phyloP scores from a whole-genome alignment of 2,113 vertebrate genomes.

The Erythrolamprus reginae region DNA sequence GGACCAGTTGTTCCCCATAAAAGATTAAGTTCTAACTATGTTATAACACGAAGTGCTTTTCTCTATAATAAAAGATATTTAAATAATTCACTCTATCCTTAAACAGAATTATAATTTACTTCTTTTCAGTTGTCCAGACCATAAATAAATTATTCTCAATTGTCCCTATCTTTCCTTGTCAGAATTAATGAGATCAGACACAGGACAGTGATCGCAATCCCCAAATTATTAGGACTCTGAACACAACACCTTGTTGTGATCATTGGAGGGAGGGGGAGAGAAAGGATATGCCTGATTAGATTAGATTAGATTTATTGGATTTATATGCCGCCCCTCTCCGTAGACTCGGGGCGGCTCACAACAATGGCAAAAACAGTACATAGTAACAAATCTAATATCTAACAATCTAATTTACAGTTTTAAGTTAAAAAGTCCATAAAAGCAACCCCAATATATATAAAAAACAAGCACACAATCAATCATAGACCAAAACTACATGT shows the following conservation, averaged over 20 bases:
- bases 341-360: too few species aligned
- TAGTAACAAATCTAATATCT: too few species aligned
- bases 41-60: slow-evolving; percentile 73
- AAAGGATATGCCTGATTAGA: slow-evolving; percentile 43
- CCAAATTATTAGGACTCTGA: slow-evolving; percentile 73
- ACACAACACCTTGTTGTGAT: slow-evolving; percentile 82
- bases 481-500: too few species aligned
- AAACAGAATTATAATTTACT: not conserved
- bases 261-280: not conserved
- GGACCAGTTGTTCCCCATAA: slow-evolving; percentile 65
- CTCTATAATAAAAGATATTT: slow-evolving; percentile 81
- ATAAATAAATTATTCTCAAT: slow-evolving; percentile 92
- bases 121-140: slow-evolving; percentile 81
- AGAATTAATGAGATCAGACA: slow-evolving; percentile 99
- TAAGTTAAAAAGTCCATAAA: too few species aligned
- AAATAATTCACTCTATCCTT: slow-evolving; percentile 77
- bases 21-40: slow-evolving; percentile 75
- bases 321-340: too few species aligned
- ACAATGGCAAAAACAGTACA: too few species aligned
- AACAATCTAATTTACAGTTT: too few species aligned
- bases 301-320: too few species aligned
- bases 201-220: slow-evolving; percentile 88
- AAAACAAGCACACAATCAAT: too few species aligned
- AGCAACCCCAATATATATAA: too few species aligned
- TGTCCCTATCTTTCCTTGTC: slow-evolving; percentile 97